These are phyloP conservation scores for Zaprionus lachaisei DNA, from an alignment of 1,140 invertebrate species.

Conservation along the genomic window DNA sequence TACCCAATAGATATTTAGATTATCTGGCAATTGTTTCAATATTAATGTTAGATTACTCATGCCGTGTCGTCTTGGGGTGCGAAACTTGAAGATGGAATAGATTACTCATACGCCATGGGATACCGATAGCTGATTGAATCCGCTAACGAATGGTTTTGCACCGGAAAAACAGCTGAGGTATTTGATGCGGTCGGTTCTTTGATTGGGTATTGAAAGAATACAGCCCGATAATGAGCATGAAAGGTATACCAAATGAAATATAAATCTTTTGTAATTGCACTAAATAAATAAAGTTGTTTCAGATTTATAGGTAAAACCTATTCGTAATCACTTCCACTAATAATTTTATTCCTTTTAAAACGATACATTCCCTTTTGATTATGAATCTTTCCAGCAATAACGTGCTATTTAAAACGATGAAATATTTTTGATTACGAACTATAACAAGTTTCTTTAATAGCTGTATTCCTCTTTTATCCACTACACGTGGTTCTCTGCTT, in stretches of 20 bases:
- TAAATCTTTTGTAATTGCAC: neutral
- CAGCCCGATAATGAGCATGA: slow-evolving; percentile 2
- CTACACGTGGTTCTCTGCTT: too few species aligned
- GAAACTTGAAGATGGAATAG: slow-evolving; percentile 21
- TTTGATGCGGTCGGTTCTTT: neutral
- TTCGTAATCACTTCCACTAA: too few species aligned
- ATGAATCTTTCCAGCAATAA: too few species aligned
- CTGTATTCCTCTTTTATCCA: too few species aligned
- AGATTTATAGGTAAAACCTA: too few species aligned
- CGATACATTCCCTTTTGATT: too few species aligned
- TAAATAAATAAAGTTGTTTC: too few species aligned
- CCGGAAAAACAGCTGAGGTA: slow-evolving; percentile 38
- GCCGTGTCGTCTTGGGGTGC: slow-evolving; percentile 19
- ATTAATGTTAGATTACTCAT: slow-evolving; percentile 66
- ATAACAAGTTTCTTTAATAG: too few species aligned
- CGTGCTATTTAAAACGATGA: too few species aligned
- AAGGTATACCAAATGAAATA: slow-evolving; percentile 9
- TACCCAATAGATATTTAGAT: slow-evolving; percentile 37
- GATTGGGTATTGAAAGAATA: slow-evolving; percentile 33
- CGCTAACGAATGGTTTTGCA: slow-evolving; percentile 26
- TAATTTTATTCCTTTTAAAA: too few species aligned
- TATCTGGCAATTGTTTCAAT: slow-evolving; percentile 56
- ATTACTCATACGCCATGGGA: slow-evolving; percentile 49
- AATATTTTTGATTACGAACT: too few species aligned
- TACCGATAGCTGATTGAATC: slow-evolving; percentile 39